Conservation (phyloP, 2,113 vertebrate genomes). For the Embiotoca jacksoni region DNA sequence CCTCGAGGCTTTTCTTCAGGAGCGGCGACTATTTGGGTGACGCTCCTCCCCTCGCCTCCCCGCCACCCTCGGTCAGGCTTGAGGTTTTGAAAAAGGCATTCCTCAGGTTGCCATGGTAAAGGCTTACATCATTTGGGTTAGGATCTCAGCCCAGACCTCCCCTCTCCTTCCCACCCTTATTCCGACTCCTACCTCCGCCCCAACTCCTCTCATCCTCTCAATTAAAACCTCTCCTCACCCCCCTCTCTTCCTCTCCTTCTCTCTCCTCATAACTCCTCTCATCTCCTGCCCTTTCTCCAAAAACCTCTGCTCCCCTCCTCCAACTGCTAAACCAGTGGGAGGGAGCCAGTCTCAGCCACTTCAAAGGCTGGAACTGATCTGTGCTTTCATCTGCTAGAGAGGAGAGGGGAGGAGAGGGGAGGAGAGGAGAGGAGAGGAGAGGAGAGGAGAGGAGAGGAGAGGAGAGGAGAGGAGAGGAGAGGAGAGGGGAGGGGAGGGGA, state of each 20-base stretch:
- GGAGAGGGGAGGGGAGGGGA: conserved; percentile 29
- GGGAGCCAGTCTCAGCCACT: conserved; percentile 77
- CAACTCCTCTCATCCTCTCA: conserved; percentile 66
- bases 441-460: conserved; percentile 33
- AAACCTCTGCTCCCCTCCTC: conserved; percentile 72
- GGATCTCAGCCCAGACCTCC: conserved; percentile 63
- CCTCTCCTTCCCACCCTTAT: conserved; percentile 46
- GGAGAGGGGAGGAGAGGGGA: conserved; percentile 32
- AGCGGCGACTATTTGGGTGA: conserved; percentile 11
- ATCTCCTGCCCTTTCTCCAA: conserved; percentile 76
- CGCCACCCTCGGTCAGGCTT: conserved; percentile 22
- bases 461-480: conserved; percentile 28
- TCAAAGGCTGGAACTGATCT: conserved; percentile 79
- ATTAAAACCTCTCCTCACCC: conserved; percentile 64
- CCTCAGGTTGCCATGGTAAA: conserved; percentile 81
- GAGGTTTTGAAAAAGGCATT: conserved; percentile 75
- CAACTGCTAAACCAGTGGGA: conserved; percentile 72
- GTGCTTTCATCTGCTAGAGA: conserved; percentile 78
- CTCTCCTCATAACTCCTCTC: conserved; percentile 64
- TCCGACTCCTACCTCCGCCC: conserved; percentile 41
- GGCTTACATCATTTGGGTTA: conserved; percentile 72
- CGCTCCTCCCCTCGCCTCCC: conserved; percentile 8
- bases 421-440: conserved; percentile 29
- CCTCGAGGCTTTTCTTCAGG: conserved; percentile 49
- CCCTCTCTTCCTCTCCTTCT: conserved; percentile 20